A percentile compares a stretch with the other conserved stretches of the same genome.
Conservation (phyloP, 2,888 invertebrate genomes). For the Cheilosia urbana region DNA sequence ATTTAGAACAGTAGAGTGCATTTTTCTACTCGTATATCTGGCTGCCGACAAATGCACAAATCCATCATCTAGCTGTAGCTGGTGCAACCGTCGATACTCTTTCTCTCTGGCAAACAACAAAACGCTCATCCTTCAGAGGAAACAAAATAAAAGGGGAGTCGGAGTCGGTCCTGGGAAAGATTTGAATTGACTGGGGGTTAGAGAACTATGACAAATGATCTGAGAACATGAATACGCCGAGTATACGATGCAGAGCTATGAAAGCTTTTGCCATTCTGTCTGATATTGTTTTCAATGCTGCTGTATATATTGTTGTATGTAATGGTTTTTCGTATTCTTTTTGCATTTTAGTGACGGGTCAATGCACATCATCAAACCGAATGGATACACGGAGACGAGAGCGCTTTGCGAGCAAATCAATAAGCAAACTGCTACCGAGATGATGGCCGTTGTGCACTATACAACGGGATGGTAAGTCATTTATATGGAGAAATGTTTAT, state of each 20-base stretch:
- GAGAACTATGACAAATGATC: constrained; percentile 64
- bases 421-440: constrained; percentile 85
- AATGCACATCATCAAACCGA: constrained; percentile 84
- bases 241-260: constrained; percentile 23
- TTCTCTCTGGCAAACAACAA: constrained; percentile 32
- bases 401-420: constrained; percentile 84
- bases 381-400: constrained; percentile 84
- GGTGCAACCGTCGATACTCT: constrained; percentile 28
- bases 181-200: constrained; percentile 44
- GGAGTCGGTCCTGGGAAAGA: constrained; percentile 23
- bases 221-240: constrained; percentile 50
- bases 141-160: constrained; percentile 9
- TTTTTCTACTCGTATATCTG: constrained; percentile 24
- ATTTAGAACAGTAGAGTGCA: constrained; percentile 68
- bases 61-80: constrained; percentile 45
- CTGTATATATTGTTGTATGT: constrained; percentile 60
- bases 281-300: constrained; percentile 64
- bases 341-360: constrained; percentile 82
- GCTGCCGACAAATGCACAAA: constrained; percentile 42
- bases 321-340: constrained; percentile 63
- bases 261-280: constrained; percentile 44
- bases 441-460: constrained; percentile 88
- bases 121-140: constrained; percentile 40
- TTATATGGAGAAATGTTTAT: constrained; percentile 40
- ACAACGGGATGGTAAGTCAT: constrained; percentile 89